These are phyloP conservation scores for Piezodorus guildinii DNA, from an alignment of 1,140 invertebrate species.

Conservation along the genomic window DNA sequence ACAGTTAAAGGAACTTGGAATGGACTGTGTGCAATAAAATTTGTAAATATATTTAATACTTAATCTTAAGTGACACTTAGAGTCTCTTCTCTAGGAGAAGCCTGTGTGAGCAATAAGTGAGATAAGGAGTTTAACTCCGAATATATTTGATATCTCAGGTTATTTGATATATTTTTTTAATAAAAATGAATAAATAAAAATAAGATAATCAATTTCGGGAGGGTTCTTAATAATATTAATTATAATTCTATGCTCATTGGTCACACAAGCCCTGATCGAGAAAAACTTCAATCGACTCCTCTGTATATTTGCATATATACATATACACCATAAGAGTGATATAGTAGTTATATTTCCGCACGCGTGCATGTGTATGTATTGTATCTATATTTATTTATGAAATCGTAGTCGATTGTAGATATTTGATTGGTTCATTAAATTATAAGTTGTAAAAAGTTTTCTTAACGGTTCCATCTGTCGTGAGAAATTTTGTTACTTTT, in stretches of 20 bases:
- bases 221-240: background rate
- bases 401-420: background rate
- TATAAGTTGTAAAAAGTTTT: background rate
- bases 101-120: slow-evolving; percentile 5
- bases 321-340: background rate
- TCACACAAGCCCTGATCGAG: slow-evolving; percentile 11
- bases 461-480: background rate
- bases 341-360: background rate
- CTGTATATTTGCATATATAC: background rate
- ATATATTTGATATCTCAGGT: slow-evolving; percentile 10
- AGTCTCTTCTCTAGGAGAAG: slow-evolving; percentile 1
- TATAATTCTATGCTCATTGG: slow-evolving; percentile 3
- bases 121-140: background rate
- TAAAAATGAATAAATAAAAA: background rate
- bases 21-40: no score
- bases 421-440: background rate
- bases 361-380: background rate
- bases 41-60: no score
- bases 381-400: background rate
- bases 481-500: slow-evolving; percentile 9
- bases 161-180: slow-evolving; percentile 8
- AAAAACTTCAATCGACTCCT: background rate
- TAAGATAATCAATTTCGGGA: background rate
- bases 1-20: no score
- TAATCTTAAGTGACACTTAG: no score